Evolutionary conservation across 2,888 invertebrate species (phyloP), one percentile per base, ranked within the genome.

Genomic region (Sphaerophoria taeniata): DNA sequence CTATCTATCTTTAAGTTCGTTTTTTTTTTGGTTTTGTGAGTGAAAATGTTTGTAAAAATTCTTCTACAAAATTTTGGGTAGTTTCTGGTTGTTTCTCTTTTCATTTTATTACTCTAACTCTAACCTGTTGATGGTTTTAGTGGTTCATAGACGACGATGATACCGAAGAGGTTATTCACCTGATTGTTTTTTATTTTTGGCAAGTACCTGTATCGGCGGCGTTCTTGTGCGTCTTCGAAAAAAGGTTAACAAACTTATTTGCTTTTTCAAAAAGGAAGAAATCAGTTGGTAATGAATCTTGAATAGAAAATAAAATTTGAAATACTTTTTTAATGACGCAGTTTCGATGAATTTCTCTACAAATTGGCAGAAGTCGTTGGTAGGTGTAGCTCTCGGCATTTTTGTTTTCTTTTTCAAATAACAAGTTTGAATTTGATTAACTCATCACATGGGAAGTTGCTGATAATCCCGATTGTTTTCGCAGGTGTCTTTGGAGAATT

Each of bases 41-140:
- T 12, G 33, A 55, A 60, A 34, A 67, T 51, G 36, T 53, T 67
- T 53, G 53, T 67, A 34, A 53, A 43, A 34, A 53, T 67, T 39
- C 43, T 53, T 67, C 51, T 36, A 39, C 11, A n/a, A 39, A 51
- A 70, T 56, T 60, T 70, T 77, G 34, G 56, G 63, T 63, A 49
- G 47, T 55, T 47, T 67, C 34, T 12, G 49, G 6, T 0, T 63
- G 14, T 16, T 34, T 49, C 47, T 65, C 12, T 9, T 3, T 43
- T 9, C 12, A 0, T 43, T 56, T 56, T 33, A 3, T 14, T 56
- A 39, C 39, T 67, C 6, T 67, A 53, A 43, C 53, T 67, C 53
- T 39, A 67, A 70, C 56, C 70, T 70, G 70, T 70, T 70, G 70
- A 45, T 56, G 47, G 47, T 33, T 70, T 70, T 70, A 56, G 45